phyloP scores from a whole-genome alignment of 2,113 vertebrate genomes.

The Glaucidium brasilianum region DNA sequence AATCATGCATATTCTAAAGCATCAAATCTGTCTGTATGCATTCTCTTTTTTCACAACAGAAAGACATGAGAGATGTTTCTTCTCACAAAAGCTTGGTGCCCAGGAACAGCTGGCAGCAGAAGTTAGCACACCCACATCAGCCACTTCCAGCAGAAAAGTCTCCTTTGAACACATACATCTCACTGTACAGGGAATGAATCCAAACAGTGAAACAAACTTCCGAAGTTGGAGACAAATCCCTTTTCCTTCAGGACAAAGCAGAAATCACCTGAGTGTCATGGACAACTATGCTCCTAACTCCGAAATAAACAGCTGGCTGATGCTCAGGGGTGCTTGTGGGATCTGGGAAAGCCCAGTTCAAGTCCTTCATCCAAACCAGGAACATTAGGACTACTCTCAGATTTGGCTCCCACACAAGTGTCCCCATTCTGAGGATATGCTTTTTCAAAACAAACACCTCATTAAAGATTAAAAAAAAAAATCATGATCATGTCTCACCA shows the following conservation, averaged over 20 bases:
- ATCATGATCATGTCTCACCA: neutral
- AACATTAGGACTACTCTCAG: neutral
- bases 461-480: neutral
- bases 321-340: neutral
- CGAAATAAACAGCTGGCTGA: neutral
- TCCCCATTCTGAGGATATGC: neutral
- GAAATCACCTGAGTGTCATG: neutral
- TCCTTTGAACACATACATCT: neutral
- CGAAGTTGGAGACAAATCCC: neutral
- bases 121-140: neutral
- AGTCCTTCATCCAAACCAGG: neutral
- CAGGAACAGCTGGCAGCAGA: neutral
- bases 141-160: neutral
- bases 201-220: neutral
- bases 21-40: neutral
- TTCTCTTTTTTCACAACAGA: neutral
- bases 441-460: slow-evolving; percentile 49
- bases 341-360: neutral
- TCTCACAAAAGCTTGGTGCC: neutral
- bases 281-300: neutral
- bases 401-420: neutral
- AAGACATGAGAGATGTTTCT: neutral
- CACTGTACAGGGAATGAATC: neutral
- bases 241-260: neutral
- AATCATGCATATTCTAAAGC: neutral